phyloP scores from a whole-genome alignment of 2,797 vertebrate genomes.

The Malacoraja senta region DNA sequence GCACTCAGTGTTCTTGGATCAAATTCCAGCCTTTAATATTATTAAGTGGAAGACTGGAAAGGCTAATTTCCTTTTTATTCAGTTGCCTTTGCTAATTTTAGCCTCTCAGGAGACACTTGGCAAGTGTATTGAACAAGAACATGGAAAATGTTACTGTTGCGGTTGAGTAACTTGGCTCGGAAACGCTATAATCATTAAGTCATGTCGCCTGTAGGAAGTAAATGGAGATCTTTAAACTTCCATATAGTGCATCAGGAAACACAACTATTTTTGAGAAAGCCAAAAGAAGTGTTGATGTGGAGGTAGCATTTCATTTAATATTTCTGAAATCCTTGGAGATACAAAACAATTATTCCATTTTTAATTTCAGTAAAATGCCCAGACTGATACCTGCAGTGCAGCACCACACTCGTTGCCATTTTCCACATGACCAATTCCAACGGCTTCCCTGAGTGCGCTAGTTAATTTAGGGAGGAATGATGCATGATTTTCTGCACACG shows the following conservation, averaged over 20 bases:
- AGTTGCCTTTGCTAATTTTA: not conserved
- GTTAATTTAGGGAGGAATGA: not conserved
- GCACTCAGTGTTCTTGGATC: not conserved
- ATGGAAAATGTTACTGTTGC: not conserved
- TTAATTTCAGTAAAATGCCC: not conserved
- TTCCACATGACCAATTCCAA: not conserved
- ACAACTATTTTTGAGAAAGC: not conserved
- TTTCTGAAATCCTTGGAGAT: not conserved
- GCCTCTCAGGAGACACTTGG: not conserved
- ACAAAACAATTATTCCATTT: not conserved
- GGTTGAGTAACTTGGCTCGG: not conserved
- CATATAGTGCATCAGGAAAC: not conserved
- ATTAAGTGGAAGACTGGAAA: not conserved
- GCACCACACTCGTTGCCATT: not conserved
- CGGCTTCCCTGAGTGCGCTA: not conserved
- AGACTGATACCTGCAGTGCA: not conserved
- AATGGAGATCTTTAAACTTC: not conserved
- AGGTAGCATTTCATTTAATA: not conserved
- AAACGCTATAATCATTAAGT: not conserved
- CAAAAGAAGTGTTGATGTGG: not conserved
- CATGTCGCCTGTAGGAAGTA: not conserved
- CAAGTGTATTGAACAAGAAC: not conserved
- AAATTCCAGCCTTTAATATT: not conserved
- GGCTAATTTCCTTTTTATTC: not conserved
- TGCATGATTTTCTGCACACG: not conserved